Conservation (phyloP, 2,888 invertebrate genomes). For the Ennomos fuscantarius region DNA sequence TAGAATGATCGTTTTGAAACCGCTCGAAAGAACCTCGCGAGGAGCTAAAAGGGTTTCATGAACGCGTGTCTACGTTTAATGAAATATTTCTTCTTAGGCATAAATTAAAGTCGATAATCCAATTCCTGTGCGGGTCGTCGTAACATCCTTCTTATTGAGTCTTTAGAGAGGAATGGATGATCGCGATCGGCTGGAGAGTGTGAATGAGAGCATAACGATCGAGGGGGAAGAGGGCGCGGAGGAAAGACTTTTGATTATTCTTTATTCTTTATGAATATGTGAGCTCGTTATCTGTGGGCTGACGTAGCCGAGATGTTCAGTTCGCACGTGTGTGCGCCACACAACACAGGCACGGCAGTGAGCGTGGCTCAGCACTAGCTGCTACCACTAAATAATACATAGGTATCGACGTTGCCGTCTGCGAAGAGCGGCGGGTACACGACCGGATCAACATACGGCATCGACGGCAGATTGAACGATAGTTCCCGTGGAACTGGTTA, state of each 20-base stretch:
- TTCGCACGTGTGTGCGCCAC: constrained; percentile 59
- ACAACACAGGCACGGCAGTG: constrained; percentile 32
- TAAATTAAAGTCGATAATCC: constrained; percentile 84
- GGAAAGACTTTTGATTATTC: constrained; percentile 75
- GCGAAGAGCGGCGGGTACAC: constrained; percentile 83
- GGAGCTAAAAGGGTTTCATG: constrained; percentile 79
- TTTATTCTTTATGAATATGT: constrained; percentile 86
- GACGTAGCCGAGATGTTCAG: constrained; percentile 69
- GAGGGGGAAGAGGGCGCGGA: constrained; percentile 64
- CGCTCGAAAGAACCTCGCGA: constrained; percentile 60
- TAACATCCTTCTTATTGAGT: constrained; percentile 68
- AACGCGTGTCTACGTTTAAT: constrained; percentile 69
- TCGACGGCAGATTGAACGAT: constrained; percentile 85
- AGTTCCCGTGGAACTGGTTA: constrained; percentile 85
- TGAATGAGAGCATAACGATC: constrained; percentile 82
- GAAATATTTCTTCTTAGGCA: constrained; percentile 82
- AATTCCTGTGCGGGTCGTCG: constrained; percentile 60
- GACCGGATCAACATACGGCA: constrained; percentile 85
- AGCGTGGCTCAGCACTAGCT: constrained; percentile 62
- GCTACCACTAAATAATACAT: constrained; percentile 83
- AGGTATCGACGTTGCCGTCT: constrained; percentile 81
- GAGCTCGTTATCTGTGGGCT: constrained; percentile 80
- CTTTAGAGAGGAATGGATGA: constrained; percentile 81
- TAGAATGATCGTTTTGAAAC: constrained; percentile 79
- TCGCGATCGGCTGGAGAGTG: constrained; percentile 79